These are phyloP conservation scores for Peromyscus melanophrys DNA, from an alignment of 2,797 vertebrate genomes.

Conservation along the genomic window DNA sequence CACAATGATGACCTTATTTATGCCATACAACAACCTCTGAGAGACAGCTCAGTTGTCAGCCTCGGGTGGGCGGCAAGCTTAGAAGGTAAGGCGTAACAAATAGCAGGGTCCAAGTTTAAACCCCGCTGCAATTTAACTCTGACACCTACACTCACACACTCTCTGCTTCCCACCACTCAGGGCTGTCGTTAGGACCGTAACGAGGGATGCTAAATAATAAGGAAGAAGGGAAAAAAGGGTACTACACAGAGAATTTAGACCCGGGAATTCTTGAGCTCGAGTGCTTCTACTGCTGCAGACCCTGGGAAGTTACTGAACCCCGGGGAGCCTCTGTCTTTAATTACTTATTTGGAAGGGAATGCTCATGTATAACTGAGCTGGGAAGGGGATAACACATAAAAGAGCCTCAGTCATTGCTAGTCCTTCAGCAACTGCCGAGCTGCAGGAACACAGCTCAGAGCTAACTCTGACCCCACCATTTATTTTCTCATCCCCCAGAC, in stretches of 20 bases:
- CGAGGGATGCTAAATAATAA: background rate
- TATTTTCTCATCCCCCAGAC: background rate
- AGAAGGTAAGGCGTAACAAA: slow-evolving; percentile 36
- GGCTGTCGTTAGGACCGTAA: background rate
- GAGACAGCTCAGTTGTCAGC: background rate
- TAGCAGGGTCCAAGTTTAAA: background rate
- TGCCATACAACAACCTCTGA: background rate
- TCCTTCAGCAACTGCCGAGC: background rate
- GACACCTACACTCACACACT: background rate
- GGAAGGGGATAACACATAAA: background rate
- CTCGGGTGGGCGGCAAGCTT: background rate
- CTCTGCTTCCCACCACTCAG: background rate
- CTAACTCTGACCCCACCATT: background rate
- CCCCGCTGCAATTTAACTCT: background rate
- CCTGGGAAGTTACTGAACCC: background rate
- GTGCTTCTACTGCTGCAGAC: background rate
- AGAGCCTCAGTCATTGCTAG: background rate
- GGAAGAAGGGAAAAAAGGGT: background rate
- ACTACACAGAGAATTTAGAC: slow-evolving; percentile 13
- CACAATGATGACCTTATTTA: background rate
- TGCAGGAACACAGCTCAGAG: background rate
- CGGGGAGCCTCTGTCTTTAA: slow-evolving; percentile 36
- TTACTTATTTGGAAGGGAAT: slow-evolving; percentile 3
- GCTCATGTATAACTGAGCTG: background rate
- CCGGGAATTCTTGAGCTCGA: background rate